phyloP scores from a whole-genome alignment of 1,140 invertebrate species.

The Stegodyphus mimosarum region DNA sequence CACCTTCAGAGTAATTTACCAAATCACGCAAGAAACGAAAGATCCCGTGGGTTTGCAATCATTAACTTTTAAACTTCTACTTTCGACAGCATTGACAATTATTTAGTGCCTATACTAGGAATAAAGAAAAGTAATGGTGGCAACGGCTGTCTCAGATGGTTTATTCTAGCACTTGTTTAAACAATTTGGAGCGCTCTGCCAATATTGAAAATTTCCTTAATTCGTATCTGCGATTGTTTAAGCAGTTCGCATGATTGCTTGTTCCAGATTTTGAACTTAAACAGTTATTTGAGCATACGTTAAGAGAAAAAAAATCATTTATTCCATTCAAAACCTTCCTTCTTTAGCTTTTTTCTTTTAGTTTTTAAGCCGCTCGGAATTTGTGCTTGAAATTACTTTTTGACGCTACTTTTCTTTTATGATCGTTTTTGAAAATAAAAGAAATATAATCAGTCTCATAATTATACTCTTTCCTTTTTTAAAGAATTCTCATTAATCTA shows the following conservation, averaged over 20 bases:
- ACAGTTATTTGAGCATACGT: neutral
- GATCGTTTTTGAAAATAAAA: no score
- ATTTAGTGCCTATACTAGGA: neutral
- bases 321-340: constrained; percentile 1
- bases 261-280: constrained; percentile 31
- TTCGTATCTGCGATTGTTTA: constrained; percentile 34
- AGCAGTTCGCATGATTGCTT: constrained; percentile 24
- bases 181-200: constrained; percentile 21
- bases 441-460: no score
- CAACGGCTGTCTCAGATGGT: constrained; percentile 15
- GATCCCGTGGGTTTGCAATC: constrained; percentile 4
- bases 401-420: neutral
- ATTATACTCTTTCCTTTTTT: no score
- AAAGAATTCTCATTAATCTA: no score
- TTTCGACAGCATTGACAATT: neutral
- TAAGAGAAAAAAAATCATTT: constrained; percentile 25
- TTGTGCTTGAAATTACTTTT: constrained; percentile 23
- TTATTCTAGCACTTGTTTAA: constrained; percentile 32
- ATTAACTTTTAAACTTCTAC: constrained; percentile 25
- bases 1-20: constrained; percentile 17
- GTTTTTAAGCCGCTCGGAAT: neutral
- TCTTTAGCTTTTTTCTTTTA: neutral
- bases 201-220: constrained; percentile 46
- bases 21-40: constrained; percentile 45
- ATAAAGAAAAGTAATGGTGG: constrained; percentile 25